A percentile compares a stretch with the other conserved stretches of the same genome.
Evolutionary conservation across 2,113 vertebrate genomes (phyloP).

Genomic region (Chloropsis cyanopogon): DNA sequence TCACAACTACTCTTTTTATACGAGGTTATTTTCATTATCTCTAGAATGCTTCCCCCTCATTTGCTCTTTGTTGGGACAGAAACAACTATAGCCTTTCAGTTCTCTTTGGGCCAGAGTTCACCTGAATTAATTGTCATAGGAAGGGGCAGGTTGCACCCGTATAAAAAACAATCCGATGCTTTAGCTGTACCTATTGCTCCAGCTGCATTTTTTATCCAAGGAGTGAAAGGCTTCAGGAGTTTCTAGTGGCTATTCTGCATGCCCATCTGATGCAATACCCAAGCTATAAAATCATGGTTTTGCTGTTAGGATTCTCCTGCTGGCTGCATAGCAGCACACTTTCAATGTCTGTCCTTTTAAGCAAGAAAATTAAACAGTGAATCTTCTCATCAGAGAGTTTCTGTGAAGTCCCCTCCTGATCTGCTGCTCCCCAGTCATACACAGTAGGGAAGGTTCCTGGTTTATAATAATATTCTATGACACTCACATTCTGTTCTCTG

Average conservation of each 20-base stretch:
- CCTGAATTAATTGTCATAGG: background rate
- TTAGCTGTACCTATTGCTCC: background rate
- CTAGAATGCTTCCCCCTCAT: background rate
- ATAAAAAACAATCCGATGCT: background rate
- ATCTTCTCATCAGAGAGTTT: conserved; percentile 62
- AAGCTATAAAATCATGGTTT: background rate
- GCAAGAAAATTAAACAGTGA: conserved; percentile 68
- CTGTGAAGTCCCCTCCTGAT: background rate
- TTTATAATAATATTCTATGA: conserved; percentile 39
- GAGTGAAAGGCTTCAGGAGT: background rate
- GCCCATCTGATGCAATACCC: background rate
- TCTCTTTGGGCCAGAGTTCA: background rate
- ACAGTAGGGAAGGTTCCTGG: background rate
- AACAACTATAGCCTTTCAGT: background rate
- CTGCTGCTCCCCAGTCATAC: background rate
- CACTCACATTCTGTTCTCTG: conserved; percentile 27
- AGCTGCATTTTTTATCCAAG: background rate
- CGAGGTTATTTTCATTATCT: background rate
- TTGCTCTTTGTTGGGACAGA: background rate
- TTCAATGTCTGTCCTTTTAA: conserved; percentile 47
- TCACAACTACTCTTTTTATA: background rate
- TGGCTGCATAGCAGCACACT: background rate
- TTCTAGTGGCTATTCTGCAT: background rate
- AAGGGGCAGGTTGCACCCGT: background rate
- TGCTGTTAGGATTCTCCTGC: background rate